Percentiles rank a stretch among this genome's conserved stretches.
Evolutionary conservation across 2,888 invertebrate genomes (phyloP).

Genomic region (Dusona sp.): DNA sequence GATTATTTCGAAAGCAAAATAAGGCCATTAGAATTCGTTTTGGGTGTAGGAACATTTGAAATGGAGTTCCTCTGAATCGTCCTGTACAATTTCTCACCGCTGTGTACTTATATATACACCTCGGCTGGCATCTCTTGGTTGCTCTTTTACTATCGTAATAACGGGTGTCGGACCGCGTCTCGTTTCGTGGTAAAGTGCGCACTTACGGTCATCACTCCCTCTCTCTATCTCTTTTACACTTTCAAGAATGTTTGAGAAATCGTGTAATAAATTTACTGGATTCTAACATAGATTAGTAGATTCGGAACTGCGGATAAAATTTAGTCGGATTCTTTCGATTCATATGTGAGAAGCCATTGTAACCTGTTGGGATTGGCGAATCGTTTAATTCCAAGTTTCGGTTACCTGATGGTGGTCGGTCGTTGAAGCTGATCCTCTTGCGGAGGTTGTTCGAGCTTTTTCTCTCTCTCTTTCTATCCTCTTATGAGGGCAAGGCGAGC

Average conservation of each 20-base stretch:
- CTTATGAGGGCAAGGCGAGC: conserved; percentile 69
- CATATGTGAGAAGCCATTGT: neutral
- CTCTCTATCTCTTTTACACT: neutral
- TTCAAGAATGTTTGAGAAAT: conserved; percentile 39
- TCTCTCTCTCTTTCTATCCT: conserved; percentile 41
- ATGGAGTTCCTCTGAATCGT: conserved; percentile 24
- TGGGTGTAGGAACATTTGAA: neutral
- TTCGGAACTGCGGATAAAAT: conserved; percentile 19
- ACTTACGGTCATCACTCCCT: conserved; percentile 46
- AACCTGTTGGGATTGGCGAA: conserved; percentile 24
- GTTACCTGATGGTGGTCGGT: conserved; percentile 52
- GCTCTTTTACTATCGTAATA: conserved; percentile 36
- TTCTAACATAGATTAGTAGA: conserved; percentile 7
- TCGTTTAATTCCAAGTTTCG: conserved; percentile 54
- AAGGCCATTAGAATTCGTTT: neutral
- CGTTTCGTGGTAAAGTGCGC: conserved; percentile 57
- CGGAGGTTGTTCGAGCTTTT: conserved; percentile 13
- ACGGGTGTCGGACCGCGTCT: conserved; percentile 56
- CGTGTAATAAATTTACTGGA: conserved; percentile 28
- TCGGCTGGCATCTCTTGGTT: conserved; percentile 19
- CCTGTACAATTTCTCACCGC: conserved; percentile 26
- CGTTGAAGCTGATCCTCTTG: conserved; percentile 47
- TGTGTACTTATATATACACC: neutral
- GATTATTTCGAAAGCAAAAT: neutral
- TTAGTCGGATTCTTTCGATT: conserved; percentile 32